These are phyloP conservation scores for Crambe crambe DNA, from an alignment of 37 sponge, comb jelly and placozoan species.

Conservation along the genomic window DNA sequence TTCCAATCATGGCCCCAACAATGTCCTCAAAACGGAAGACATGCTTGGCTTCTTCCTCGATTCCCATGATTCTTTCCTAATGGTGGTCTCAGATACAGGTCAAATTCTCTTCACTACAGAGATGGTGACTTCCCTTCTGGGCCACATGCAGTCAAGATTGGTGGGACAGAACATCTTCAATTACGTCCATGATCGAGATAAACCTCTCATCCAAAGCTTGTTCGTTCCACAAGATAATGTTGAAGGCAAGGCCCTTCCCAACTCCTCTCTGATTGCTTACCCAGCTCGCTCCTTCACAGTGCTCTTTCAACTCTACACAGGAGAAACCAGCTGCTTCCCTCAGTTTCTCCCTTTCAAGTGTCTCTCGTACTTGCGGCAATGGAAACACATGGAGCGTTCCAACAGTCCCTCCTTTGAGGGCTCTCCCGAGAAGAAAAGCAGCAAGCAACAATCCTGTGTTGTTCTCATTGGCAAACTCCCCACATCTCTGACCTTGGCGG, in stretches of 20 bases:
- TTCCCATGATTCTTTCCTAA: conserved; percentile 43
- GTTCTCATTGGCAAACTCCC: conserved; percentile 36
- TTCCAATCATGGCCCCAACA: neutral
- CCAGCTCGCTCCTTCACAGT: conserved; percentile 5
- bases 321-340: conserved; percentile 24
- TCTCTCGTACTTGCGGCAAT: conserved; percentile 47
- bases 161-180: conserved; percentile 56
- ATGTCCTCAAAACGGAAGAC: conserved; percentile 8
- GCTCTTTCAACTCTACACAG: conserved; percentile 26
- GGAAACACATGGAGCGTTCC: conserved; percentile 7
- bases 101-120: conserved; percentile 60
- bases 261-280: conserved; percentile 21
- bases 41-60: conserved; percentile 38
- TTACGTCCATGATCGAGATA: conserved; percentile 41
- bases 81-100: conserved; percentile 55
- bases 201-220: neutral
- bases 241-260: neutral
- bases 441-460: conserved; percentile 16
- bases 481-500: conserved; percentile 17
- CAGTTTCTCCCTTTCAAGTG: conserved; percentile 43
- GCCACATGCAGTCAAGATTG: conserved; percentile 36
- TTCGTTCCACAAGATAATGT: neutral
- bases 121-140: conserved; percentile 44
- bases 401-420: neutral
- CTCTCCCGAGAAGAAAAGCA: neutral